Percentiles rank a stretch among this genome's conserved stretches.
These are phyloP conservation scores for Misgurnus mizolepis DNA, from an alignment of 2,113 vertebrate species.

Conservation along the genomic window DNA sequence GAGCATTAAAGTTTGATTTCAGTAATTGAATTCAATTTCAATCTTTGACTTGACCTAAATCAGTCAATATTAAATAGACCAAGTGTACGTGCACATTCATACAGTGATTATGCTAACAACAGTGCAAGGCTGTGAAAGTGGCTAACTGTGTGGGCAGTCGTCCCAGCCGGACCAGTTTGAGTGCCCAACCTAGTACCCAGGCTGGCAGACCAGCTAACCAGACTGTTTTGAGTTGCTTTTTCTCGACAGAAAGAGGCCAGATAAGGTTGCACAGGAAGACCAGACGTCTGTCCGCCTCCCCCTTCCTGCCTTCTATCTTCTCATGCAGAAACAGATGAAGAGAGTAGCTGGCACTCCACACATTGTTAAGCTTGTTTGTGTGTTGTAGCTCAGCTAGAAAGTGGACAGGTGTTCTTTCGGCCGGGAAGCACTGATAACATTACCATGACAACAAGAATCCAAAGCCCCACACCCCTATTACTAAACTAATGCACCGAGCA, in stretches of 20 bases:
- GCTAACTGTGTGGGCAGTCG: no score
- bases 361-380: slow-evolving; percentile 32
- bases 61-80: no score
- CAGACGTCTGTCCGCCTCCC: neutral
- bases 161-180: no score
- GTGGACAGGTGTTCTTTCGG: slow-evolving; percentile 44
- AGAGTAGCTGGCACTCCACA: neutral
- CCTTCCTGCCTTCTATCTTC: neutral
- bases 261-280: neutral
- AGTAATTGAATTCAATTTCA: no score
- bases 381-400: slow-evolving; percentile 33
- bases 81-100: no score
- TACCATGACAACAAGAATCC: slow-evolving; percentile 50
- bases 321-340: neutral
- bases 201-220: no score
- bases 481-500: slow-evolving; percentile 17
- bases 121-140: no score
- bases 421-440: slow-evolving; percentile 40
- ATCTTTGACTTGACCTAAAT: no score
- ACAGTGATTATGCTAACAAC: no score
- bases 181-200: no score
- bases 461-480: slow-evolving; percentile 15
- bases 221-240: no score
- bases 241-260: neutral
- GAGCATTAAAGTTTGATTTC: no score